Evolutionary conservation across 2,888 invertebrate genomes (phyloP).

Genomic region (Coecobrya sp.): DNA sequence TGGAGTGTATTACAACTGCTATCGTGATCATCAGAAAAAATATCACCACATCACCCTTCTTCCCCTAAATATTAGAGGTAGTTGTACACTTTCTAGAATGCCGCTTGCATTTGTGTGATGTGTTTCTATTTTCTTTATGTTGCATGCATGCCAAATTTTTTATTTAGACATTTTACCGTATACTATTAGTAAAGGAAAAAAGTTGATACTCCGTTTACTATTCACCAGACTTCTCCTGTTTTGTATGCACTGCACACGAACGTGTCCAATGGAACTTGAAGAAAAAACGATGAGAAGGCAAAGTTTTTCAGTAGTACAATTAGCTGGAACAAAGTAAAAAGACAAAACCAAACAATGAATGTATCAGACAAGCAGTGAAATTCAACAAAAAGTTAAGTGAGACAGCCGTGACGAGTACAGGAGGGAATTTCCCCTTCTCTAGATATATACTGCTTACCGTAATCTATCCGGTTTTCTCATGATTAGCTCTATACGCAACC

Average conservation of each 20-base stretch:
- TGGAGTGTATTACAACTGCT: neutral
- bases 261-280: slow-evolving; percentile 57
- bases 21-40: slow-evolving; percentile 42
- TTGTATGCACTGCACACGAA: slow-evolving; percentile 53
- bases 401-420: neutral
- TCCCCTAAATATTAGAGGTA: neutral
- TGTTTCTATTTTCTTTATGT: slow-evolving; percentile 18
- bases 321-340: slow-evolving; percentile 63
- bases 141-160: slow-evolving; percentile 29
- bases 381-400: slow-evolving; percentile 2
- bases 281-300: slow-evolving; percentile 48
- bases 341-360: slow-evolving; percentile 70
- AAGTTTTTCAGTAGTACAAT: slow-evolving; percentile 61
- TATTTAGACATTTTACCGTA: neutral
- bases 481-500: neutral
- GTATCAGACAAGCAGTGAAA: slow-evolving; percentile 62
- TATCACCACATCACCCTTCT: slow-evolving; percentile 30
- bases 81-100: neutral
- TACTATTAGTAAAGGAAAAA: neutral
- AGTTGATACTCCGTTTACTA: slow-evolving; percentile 24
- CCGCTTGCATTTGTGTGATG: neutral
- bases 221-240: neutral
- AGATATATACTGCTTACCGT: neutral
- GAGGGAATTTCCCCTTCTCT: neutral
- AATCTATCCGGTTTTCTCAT: neutral